Percentiles rank a stretch among this genome's conserved stretches.
Evolutionary conservation across 37 sponge, comb jelly and placozoan genomes (phyloP).

Genomic region (Chondrosia reniformis): DNA sequence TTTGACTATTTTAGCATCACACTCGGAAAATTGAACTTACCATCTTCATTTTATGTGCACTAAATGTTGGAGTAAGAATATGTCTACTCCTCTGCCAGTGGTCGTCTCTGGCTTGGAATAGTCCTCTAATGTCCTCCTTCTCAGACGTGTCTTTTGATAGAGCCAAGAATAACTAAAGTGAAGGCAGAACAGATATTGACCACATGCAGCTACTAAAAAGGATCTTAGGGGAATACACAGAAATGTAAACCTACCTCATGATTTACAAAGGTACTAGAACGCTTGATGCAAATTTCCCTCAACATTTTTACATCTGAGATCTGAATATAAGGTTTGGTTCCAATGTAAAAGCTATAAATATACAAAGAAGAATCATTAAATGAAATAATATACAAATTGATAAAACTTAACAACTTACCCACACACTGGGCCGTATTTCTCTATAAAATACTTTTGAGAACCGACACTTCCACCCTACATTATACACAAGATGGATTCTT

Average conservation of each 20-base stretch:
- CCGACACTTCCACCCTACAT: too few relatives aligned
- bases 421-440: too few relatives aligned
- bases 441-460: too few relatives aligned
- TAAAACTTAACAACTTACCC: too few relatives aligned
- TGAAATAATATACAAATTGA: too few relatives aligned
- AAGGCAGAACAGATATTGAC: not conserved
- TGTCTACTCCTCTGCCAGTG: slow-evolving; percentile 44
- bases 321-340: not conserved
- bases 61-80: slow-evolving; percentile 61
- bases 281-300: not conserved
- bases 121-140: slow-evolving; percentile 20
- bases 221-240: not conserved
- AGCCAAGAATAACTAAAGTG: not conserved
- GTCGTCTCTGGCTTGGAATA: slow-evolving; percentile 41
- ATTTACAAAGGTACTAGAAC: not conserved
- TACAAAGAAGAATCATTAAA: not conserved
- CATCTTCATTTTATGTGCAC: slow-evolving; percentile 56
- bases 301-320: not conserved
- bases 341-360: not conserved
- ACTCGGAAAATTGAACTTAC: not conserved
- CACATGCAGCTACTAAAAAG: too few relatives aligned
- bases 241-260: not conserved
- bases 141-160: not conserved
- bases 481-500: too few relatives aligned
- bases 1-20: not conserved